Percentiles rank a stretch among this genome's conserved stretches.
Conservation (phyloP, 2,888 invertebrate genomes). For the Andrena dorsata region DNA sequence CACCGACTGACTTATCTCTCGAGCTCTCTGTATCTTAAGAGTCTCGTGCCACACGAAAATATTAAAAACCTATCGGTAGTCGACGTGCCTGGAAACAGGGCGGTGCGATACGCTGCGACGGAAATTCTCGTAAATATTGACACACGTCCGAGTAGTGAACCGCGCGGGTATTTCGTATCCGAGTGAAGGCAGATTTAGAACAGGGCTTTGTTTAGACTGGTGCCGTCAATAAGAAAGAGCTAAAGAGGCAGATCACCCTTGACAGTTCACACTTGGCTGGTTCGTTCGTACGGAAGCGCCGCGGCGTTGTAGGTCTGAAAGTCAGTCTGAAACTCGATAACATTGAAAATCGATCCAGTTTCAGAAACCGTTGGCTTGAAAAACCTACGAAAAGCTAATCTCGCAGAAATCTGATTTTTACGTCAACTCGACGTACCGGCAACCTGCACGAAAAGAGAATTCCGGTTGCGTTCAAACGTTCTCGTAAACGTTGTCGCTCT, state of each 20-base stretch:
- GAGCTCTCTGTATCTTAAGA: neutral
- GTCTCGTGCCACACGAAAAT: neutral
- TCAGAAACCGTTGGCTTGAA: conserved; percentile 55
- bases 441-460: neutral
- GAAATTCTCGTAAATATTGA: conserved; percentile 36
- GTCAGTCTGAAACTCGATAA: conserved; percentile 77
- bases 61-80: neutral
- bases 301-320: conserved; percentile 53
- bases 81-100: neutral
- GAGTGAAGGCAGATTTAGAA: conserved; percentile 26
- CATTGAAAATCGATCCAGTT: conserved; percentile 75
- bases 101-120: conserved; percentile 1
- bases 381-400: conserved; percentile 49
- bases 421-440: conserved; percentile 15
- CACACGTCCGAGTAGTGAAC: neutral
- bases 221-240: conserved; percentile 37
- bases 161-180: neutral
- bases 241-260: conserved; percentile 69
- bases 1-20: neutral
- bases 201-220: conserved; percentile 54
- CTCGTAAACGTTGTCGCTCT: neutral
- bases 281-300: conserved; percentile 71
- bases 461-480: neutral
- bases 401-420: conserved; percentile 47
- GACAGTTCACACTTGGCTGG: conserved; percentile 75